phyloP scores from a whole-genome alignment of 2,888 invertebrate species.

The Oscheius myriophilus region DNA sequence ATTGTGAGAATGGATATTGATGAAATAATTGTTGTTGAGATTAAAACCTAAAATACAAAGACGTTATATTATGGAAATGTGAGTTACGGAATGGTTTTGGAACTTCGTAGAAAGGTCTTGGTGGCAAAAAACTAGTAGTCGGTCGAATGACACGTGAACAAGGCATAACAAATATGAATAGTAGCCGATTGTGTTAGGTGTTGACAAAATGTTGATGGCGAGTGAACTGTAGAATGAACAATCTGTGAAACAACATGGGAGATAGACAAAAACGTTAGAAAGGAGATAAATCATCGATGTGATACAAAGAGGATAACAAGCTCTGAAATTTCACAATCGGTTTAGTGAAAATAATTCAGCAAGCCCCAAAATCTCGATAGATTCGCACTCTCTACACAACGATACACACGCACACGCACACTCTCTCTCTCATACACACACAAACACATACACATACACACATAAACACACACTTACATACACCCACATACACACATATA shows the following conservation, averaged over 20 bases:
- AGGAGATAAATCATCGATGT: constrained; percentile 2
- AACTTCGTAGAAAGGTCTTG: not conserved
- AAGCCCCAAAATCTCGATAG: too few relatives aligned
- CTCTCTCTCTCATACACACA: too few relatives aligned
- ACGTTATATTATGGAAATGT: not conserved
- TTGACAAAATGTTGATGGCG: not conserved
- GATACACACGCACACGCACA: too few relatives aligned
- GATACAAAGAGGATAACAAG: not conserved
- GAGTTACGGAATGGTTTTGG: not conserved
- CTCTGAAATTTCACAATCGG: too few relatives aligned
- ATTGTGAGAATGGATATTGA: not conserved
- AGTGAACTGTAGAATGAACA: constrained; percentile 5
- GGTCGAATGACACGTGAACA: constrained; percentile 6
- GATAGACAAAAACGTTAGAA: constrained; percentile 10
- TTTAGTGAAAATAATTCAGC: too few relatives aligned
- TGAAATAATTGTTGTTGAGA: not conserved
- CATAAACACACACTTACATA: too few relatives aligned
- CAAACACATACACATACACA: too few relatives aligned
- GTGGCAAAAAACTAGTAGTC: constrained; percentile 1
- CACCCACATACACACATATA: too few relatives aligned
- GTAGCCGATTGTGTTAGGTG: constrained; percentile 14
- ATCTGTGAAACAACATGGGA: not conserved
- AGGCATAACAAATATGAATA: constrained; percentile 1
- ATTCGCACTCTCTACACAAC: too few relatives aligned
- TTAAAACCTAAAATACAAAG: not conserved